These are phyloP conservation scores for Epirrhoe alternata DNA, from an alignment of 2,888 invertebrate species.

Conservation along the genomic window DNA sequence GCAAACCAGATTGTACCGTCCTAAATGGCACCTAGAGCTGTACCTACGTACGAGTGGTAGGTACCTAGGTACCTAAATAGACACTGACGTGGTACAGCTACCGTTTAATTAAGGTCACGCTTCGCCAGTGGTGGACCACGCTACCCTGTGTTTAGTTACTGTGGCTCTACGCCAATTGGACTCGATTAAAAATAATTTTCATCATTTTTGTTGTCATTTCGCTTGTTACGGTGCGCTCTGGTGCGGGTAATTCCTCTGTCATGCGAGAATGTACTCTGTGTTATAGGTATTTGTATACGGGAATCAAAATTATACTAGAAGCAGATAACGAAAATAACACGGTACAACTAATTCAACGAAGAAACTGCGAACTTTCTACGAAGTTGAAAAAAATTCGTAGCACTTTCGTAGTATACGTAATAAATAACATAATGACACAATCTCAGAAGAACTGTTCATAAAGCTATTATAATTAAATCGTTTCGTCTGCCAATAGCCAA, in stretches of 20 bases:
- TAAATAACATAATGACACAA: background rate
- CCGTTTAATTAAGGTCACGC: constrained; percentile 80
- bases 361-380: background rate
- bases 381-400: constrained; percentile 7
- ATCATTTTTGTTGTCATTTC: constrained; percentile 83
- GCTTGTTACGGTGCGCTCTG: constrained; percentile 68
- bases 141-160: constrained; percentile 61
- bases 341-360: background rate
- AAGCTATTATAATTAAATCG: too few relatives aligned
- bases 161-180: constrained; percentile 73
- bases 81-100: constrained; percentile 53
- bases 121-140: constrained; percentile 64
- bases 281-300: constrained; percentile 6
- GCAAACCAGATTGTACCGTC: constrained; percentile 21
- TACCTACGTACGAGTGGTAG: constrained; percentile 3
- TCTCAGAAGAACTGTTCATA: too few relatives aligned
- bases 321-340: background rate
- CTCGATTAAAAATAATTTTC: constrained; percentile 84
- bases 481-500: too few relatives aligned
- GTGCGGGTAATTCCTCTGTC: constrained; percentile 75
- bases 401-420: constrained; percentile 10
- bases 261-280: constrained; percentile 45
- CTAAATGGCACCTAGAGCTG: constrained; percentile 19
- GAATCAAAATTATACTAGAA: background rate
- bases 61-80: constrained; percentile 28